Percentiles rank a stretch among this genome's conserved stretches.
Conservation (phyloP, 2,888 invertebrate genomes). For the Atherix ibis region DNA sequence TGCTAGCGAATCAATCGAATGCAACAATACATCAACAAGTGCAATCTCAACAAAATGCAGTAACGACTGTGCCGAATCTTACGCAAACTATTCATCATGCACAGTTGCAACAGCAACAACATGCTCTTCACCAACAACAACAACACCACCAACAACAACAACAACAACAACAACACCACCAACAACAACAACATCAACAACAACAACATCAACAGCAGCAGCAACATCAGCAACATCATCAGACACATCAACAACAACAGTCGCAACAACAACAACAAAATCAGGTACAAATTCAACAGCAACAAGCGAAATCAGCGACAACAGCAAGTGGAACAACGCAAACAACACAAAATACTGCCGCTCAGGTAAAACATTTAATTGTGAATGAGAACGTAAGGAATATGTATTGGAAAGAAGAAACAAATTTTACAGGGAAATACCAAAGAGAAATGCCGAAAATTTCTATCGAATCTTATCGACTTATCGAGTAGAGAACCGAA, state of each 20-base stretch:
- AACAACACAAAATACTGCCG: conserved; percentile 21
- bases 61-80: conserved; percentile 18
- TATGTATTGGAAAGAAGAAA: conserved; percentile 17
- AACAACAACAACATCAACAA: conserved; percentile 18
- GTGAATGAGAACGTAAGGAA: conserved; percentile 8
- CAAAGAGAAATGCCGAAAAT: conserved; percentile 96
- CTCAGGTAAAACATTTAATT: conserved; percentile 16
- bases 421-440: conserved; percentile 43
- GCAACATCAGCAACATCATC: conserved; percentile 6
- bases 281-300: conserved; percentile 13
- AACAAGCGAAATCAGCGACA: conserved; percentile 17
- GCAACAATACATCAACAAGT: conserved; percentile 13
- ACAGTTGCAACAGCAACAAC: conserved; percentile 4
- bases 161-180: conserved; percentile 14
- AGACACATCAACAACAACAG: conserved; percentile 21
- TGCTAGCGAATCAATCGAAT: conserved; percentile 22
- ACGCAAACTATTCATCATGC: conserved; percentile 6
- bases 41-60: conserved; percentile 10
- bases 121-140: conserved; percentile 9
- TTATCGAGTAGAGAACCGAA: conserved; percentile 89
- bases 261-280: conserved; percentile 23
- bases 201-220: conserved; percentile 16
- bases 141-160: conserved; percentile 16
- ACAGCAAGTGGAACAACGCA: conserved; percentile 15
- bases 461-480: conserved; percentile 87